phyloP scores from a whole-genome alignment of 2,113 vertebrate genomes.

The Oncorhynchus keta region DNA sequence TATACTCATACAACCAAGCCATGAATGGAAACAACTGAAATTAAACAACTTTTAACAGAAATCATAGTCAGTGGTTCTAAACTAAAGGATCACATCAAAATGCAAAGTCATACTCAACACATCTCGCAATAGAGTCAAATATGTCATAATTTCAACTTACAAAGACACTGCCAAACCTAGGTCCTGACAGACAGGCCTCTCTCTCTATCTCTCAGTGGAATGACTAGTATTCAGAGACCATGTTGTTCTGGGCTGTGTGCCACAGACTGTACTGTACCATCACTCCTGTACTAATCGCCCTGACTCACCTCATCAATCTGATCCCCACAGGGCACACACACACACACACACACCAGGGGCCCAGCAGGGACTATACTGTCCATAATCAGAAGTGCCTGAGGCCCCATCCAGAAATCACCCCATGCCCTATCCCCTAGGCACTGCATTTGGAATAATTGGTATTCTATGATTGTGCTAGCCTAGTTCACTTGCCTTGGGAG shows the following conservation, averaged over 20 bases:
- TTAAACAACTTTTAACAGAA: background rate
- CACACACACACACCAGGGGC: constrained; percentile 30
- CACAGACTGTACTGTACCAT: constrained; percentile 58
- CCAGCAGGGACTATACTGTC: constrained; percentile 2
- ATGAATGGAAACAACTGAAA: no score
- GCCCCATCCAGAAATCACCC: no score
- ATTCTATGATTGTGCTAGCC: constrained; percentile 6
- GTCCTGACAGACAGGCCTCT: background rate
- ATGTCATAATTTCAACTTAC: constrained; percentile 23
- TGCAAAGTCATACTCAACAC: no score
- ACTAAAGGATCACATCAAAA: background rate
- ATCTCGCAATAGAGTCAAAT: no score
- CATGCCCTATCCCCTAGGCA: no score
- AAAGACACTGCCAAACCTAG: background rate
- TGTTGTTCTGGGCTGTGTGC: constrained; percentile 64
- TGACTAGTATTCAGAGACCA: constrained; percentile 25
- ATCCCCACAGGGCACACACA: constrained; percentile 47
- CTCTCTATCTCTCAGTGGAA: constrained; percentile 10
- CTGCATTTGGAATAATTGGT: constrained; percentile 1
- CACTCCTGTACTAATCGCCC: constrained; percentile 67
- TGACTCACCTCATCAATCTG: constrained; percentile 66
- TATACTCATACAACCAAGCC: no score
- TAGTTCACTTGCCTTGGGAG: constrained; percentile 19
- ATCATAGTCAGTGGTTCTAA: background rate
- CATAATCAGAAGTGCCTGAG: no score